Conservation (phyloP, 2,113 vertebrate genomes). For the Hemibates koningsi region DNA sequence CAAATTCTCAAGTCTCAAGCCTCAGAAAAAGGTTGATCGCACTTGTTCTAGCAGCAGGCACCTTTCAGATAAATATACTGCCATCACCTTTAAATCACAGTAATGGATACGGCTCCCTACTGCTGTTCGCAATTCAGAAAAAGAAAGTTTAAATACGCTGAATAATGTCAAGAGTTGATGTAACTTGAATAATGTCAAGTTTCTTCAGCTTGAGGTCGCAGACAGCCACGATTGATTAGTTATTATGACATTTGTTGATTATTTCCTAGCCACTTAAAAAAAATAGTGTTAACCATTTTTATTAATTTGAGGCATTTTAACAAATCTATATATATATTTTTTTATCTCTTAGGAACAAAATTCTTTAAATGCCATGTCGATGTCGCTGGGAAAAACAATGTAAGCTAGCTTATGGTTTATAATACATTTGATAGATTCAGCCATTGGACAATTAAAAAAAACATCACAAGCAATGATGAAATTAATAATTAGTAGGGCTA, state of each 20-base stretch:
- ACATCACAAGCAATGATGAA: background rate
- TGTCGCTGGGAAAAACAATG: background rate
- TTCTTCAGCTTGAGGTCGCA: background rate
- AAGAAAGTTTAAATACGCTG: background rate
- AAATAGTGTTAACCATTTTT: background rate
- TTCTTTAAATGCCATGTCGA: background rate
- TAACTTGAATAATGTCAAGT: background rate
- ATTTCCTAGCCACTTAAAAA: background rate
- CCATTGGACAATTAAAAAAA: background rate
- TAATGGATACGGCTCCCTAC: background rate
- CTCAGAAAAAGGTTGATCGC: background rate
- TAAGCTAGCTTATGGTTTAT: background rate
- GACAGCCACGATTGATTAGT: background rate
- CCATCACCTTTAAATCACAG: background rate
- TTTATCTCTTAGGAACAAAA: background rate
- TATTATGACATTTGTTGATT: background rate
- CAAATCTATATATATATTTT: accelerated
- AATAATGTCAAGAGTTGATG: background rate
- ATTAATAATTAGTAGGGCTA: background rate
- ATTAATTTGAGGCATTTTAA: background rate
- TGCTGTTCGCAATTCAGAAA: background rate
- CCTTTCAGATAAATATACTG: background rate
- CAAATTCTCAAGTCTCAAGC: background rate
- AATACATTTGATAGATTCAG: background rate
- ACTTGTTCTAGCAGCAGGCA: background rate